Evolutionary conservation across 30 jellyfish, hydroid and myxozoan genomes (phyloP).

Genomic region (Aurelia aurita complex sp. Pacific): DNA sequence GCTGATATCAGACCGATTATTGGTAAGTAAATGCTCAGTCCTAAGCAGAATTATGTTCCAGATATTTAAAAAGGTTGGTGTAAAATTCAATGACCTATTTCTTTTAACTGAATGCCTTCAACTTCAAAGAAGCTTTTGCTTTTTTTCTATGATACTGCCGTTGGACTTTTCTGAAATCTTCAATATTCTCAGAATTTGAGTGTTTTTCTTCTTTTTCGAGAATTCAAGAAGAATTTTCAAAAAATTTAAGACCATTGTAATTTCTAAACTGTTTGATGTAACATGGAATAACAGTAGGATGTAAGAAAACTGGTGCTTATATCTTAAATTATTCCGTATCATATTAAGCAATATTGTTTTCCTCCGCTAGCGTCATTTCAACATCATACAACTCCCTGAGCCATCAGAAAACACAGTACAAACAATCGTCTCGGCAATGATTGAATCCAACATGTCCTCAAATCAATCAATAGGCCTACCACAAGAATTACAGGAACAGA

Average conservation of each 20-base stretch:
- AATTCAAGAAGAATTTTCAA: no score
- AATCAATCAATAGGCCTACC: constrained; percentile 63
- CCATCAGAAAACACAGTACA: constrained; percentile 37
- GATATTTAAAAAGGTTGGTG: no score
- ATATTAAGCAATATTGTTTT: no score
- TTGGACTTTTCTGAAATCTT: no score
- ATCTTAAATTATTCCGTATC: no score
- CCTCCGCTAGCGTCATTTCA: constrained; percentile 70
- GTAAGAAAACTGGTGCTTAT: no score
- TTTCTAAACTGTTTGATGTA: no score
- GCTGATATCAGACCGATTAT: constrained; percentile 56
- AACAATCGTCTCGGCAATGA: constrained; percentile 70
- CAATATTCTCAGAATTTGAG: no score
- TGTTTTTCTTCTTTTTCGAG: no score
- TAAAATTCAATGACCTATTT: no score
- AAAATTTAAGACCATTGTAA: no score
- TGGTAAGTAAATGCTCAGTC: constrained; percentile 26
- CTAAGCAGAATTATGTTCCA: no score
- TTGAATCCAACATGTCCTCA: constrained; percentile 83
- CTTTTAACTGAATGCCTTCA: not conserved
- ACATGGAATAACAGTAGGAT: not conserved
- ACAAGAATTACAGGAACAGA: constrained; percentile 69
- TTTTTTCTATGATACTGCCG: not conserved
- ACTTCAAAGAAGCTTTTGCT: not conserved
- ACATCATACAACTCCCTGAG: constrained; percentile 66